Base-by-base conservation (phyloP, 2,888 invertebrate genomes). In the Aquatica leii region DNA sequence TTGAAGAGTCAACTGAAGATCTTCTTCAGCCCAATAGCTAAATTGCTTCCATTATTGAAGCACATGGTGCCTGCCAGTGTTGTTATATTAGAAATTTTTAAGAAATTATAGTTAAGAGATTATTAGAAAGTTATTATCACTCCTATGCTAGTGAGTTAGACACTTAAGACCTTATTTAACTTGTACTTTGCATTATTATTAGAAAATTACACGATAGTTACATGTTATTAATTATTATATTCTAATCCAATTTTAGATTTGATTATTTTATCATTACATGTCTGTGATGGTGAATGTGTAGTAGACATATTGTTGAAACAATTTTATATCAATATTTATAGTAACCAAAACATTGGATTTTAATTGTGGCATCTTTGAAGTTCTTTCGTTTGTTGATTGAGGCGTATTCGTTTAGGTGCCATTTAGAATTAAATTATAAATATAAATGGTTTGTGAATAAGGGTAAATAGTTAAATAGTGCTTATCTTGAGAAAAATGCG, bases 231-330 rank as follows among this genome's bases (percentile, higher is more conserved):
- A 49, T 49, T 34, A 50, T 31, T 12, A 24, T 24, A 24, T 24
- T 4, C 24, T 24, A 24, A 24, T 24, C 2, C 50, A 34, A 50
- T 34, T 50, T 50, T 31, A 24, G 31, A 34, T 50, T 18, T 5
- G 17, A 11, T 18, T 46, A 46, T 46, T 17, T 62, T 62, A 62
- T 62, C 62, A 62, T 62, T 62, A 52, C 62, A 37, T 18, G 37
- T 62, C 57, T 62, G 62, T 62, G 62, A 62, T 62, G 62, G 57
- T 62, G 57, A 62, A 52, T 49, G 6, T 55, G 55, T 53, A 37
- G 53, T 59, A 59, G 53, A 37, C 37, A 24, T 54, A 53, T 20
- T 40, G 12, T 37, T 54, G 12, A 24, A 24, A 12, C 12, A 5
- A 37, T 53, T 53, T 24, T 24, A 24, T 24, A 24, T 24, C 37